Evolutionary conservation across 1,140 invertebrate species (phyloP).

Genomic region (Drosophila santomea): DNA sequence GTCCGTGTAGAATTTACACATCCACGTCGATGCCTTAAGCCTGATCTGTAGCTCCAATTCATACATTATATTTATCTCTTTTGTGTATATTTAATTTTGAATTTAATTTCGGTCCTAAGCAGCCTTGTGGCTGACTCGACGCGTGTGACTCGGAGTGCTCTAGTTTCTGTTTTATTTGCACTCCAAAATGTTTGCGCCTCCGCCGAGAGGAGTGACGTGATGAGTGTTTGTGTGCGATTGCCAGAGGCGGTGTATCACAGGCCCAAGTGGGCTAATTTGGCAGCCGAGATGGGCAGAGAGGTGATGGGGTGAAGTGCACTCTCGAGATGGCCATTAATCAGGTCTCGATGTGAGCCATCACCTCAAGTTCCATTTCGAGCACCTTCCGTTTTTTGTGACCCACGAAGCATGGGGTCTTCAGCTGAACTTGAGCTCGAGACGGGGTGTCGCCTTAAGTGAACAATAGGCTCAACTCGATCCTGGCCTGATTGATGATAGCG

Average conservation of each 20-base stretch:
- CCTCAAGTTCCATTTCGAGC: conserved; percentile 36
- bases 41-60: conserved; percentile 58
- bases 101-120: conserved; percentile 55
- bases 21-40: conserved; percentile 31
- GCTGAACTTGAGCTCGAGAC: conserved; percentile 64
- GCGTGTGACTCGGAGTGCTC: conserved; percentile 71
- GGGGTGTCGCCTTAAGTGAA: conserved; percentile 45
- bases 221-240: conserved; percentile 11
- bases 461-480: conserved; percentile 54
- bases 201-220: background rate
- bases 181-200: conserved; percentile 22
- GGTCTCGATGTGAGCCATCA: conserved; percentile 29
- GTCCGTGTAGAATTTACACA: conserved; percentile 64
- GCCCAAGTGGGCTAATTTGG: conserved; percentile 65
- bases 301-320: conserved; percentile 53
- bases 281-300: conserved; percentile 23
- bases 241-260: conserved; percentile 7
- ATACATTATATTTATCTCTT: conserved; percentile 39
- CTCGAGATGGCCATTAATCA: conserved; percentile 67
- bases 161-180: conserved; percentile 69
- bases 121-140: conserved; percentile 67
- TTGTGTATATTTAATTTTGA: conserved; percentile 56
- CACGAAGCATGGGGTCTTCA: conserved; percentile 18
- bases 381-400: conserved; percentile 60
- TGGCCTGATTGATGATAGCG: conserved; percentile 36